Base-by-base conservation (phyloP, 64 coral and sea anemone genomes). In the Pachyseris speciosa region DNA sequence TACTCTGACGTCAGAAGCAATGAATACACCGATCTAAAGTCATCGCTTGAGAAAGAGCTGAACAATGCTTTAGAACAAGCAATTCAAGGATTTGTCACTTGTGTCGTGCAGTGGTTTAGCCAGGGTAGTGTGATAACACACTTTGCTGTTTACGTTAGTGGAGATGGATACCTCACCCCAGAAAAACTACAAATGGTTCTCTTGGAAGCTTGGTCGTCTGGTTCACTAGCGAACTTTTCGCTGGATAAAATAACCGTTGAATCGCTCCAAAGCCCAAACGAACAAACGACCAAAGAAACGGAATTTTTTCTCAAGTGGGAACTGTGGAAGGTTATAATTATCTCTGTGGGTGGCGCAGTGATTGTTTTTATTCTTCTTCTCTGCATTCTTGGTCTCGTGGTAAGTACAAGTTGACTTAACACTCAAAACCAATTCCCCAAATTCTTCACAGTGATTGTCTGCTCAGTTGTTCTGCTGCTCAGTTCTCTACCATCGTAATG, bases 321-420 rank as follows among this genome's bases (percentile, higher is more conserved):
- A 26, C 32, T 72, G 17, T 72, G 69, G 69, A 22, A 42, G n/a
- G n/a, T n/a, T n/a, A n/a, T n/a, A 9, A 42, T 72, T 11, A 43
- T 72, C 26, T 25, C 69, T 24, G 8, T 72, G 4, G 69, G 37
- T 72, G 69, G 37, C 38, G 22, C 25, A n/a, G 17, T 72, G 37
- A 42, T 72, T 72, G 69, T 72, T 44, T 9, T 72, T 5, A 43
- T 72, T 72, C 69, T 72, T 41, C 20, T 72, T 9, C 22, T 72
- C 19, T 36, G 40, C 69, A 72, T 72, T 72, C 37, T 72, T 7
- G 69, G 12, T 41, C 37, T 72, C 0, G 3, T 41, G 32, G 69
- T 72, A 72, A 43, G 69, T 72, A 13, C 15, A 20, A 17, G n/a
- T n/a, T n/a, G n/a, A n/a, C n/a, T n/a, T n/a, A n/a, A n/a, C n/a